Percentiles rank a stretch among this genome's conserved stretches.
Conservation (phyloP, 2,797 vertebrate species). For the Micromesistius poutassou region DNA sequence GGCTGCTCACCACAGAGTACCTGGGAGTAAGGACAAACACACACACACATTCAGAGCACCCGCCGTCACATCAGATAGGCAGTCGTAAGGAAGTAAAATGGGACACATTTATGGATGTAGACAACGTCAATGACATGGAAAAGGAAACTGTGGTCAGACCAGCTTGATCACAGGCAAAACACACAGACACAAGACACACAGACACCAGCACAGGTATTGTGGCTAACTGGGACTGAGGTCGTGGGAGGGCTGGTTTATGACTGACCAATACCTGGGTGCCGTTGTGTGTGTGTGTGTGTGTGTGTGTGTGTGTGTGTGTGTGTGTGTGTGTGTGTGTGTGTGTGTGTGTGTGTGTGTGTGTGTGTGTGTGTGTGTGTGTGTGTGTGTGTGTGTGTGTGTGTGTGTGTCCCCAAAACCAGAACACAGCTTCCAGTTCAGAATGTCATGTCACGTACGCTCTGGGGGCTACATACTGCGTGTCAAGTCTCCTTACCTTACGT, state of each 20-base stretch:
- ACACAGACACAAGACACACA: too few relatives aligned
- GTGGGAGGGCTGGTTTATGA: background rate
- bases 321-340: too few relatives aligned
- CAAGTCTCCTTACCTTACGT: background rate
- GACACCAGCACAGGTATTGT: too few relatives aligned
- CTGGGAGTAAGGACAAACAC: slow-evolving; percentile 84
- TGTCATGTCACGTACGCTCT: background rate
- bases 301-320: too few relatives aligned
- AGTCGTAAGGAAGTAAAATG: background rate
- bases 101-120: background rate
- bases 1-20: slow-evolving; percentile 91
- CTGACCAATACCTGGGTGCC: background rate
- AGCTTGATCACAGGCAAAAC: background rate
- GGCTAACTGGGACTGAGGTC: too few relatives aligned
- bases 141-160: background rate
- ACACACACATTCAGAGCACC: background rate
- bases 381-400: background rate
- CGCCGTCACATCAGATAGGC: background rate
- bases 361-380: background rate
- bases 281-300: background rate
- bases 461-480: background rate
- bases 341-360: too few relatives aligned
- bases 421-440: background rate
- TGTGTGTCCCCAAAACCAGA: background rate
- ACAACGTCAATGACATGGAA: background rate